Percentiles rank a stretch among this genome's conserved stretches.
Conservation (phyloP, 2,888 invertebrate species). For the Onthophagus sagittarius region DNA sequence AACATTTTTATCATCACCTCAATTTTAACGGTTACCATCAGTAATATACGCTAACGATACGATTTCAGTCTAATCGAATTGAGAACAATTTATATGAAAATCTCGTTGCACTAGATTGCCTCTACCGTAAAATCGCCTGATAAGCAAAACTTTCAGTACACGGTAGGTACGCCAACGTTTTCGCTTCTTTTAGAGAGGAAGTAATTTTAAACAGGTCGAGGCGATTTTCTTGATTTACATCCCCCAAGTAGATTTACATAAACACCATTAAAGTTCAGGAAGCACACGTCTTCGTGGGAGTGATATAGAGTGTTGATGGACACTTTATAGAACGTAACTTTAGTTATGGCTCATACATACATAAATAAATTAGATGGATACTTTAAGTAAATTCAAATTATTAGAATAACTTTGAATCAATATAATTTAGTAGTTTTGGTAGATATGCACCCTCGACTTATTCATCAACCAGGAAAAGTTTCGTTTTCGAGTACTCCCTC, state of each 20-base stretch:
- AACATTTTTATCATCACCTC: no score
- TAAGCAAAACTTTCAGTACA: background rate
- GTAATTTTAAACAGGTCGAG: slow-evolving; percentile 4
- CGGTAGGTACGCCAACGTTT: background rate
- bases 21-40: no score
- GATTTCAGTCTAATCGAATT: background rate
- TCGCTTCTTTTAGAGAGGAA: background rate
- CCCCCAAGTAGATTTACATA: slow-evolving; percentile 18
- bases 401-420: no score
- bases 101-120: background rate
- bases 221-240: slow-evolving; percentile 10
- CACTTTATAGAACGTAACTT: slow-evolving; percentile 21
- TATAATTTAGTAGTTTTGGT: background rate
- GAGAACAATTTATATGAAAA: background rate
- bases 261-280: slow-evolving; percentile 22
- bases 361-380: no score
- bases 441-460: background rate
- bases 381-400: no score
- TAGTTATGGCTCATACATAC: slow-evolving; percentile 18
- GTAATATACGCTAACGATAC: background rate
- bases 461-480: background rate
- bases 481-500: background rate
- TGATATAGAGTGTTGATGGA: slow-evolving; percentile 6
- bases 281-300: slow-evolving; percentile 17
- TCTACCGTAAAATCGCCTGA: background rate